Conservation (phyloP, 2,888 invertebrate genomes). For the Platerodrilus igneus region DNA sequence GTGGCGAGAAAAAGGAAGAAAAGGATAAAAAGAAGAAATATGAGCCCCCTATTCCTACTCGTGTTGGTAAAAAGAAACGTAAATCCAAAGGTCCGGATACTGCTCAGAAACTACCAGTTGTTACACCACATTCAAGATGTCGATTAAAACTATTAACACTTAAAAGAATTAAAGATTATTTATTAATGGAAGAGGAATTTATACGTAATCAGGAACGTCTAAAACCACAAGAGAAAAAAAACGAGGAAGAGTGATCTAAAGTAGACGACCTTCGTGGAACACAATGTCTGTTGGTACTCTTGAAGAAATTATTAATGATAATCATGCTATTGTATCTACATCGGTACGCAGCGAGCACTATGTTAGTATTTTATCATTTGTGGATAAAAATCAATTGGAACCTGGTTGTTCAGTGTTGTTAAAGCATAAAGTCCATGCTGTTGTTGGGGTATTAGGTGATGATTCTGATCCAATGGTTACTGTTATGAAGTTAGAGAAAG, state of each 20-base stretch:
- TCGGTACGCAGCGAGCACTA: conserved; percentile 99
- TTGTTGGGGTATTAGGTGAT: conserved; percentile 90
- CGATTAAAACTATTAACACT: conserved; percentile 88
- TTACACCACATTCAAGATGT: conserved; percentile 96
- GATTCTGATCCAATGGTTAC: conserved; percentile 99
- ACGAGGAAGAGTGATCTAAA: conserved; percentile 96
- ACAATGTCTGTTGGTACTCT: conserved; percentile 97
- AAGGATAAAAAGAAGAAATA: conserved; percentile 99
- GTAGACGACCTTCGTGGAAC: conserved; percentile 98
- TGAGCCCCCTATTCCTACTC: conserved; percentile 96
- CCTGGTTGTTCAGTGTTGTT: conserved; percentile 97
- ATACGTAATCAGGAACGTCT: conserved; percentile 96
- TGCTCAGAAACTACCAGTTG: conserved; percentile 93
- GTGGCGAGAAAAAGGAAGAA: conserved; percentile 93
- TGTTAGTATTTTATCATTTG: conserved; percentile 97
- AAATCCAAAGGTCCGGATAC: conserved; percentile 97
- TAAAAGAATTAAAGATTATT: conserved; percentile 97
- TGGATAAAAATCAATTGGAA: conserved; percentile 98
- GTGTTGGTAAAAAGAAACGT: conserved; percentile 96
- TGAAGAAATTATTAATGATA: conserved; percentile 99
- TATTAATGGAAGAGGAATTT: conserved; percentile 99
- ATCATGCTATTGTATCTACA: conserved; percentile 98
- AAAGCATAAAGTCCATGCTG: conserved; percentile 98
- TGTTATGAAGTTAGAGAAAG: conserved; percentile 99
- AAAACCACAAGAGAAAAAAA: conserved; percentile 98